Evolutionary conservation across 2,113 vertebrate species (phyloP).

Genomic region (Gallinago undulata): DNA sequence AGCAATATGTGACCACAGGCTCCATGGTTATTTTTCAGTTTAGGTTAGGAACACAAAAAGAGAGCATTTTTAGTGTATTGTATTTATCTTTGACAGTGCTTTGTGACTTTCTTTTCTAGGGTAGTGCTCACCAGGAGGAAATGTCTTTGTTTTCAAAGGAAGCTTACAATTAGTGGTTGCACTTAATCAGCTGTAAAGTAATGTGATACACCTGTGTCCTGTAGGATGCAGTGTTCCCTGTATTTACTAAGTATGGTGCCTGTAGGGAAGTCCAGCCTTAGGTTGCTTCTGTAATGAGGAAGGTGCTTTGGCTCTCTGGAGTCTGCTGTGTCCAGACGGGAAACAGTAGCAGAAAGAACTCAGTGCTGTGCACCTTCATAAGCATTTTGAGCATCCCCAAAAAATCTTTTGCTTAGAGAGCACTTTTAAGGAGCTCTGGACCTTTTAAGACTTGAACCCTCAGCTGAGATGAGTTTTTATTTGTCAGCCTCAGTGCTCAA

Average conservation of each 20-base stretch:
- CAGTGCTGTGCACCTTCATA: accelerated
- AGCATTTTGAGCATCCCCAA: background rate
- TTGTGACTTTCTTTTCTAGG: background rate
- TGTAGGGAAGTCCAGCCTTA: background rate
- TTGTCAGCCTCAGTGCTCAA: background rate
- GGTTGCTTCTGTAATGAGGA: background rate
- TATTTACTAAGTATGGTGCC: background rate
- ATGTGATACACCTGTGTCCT: background rate
- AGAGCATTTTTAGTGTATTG: background rate
- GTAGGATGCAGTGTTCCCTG: background rate
- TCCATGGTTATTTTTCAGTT: background rate
- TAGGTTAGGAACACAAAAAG: background rate
- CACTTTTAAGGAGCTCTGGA: background rate
- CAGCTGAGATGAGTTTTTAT: background rate
- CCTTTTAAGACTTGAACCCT: background rate
- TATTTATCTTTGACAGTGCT: background rate
- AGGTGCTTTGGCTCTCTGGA: background rate
- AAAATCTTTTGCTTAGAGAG: background rate
- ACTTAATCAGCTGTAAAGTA: background rate
- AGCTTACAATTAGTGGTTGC: background rate
- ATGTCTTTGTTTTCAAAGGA: background rate
- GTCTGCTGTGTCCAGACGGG: background rate
- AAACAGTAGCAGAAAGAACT: background rate
- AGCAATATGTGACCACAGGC: background rate
- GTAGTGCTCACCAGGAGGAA: background rate